Evolutionary conservation across 2,797 vertebrate genomes (phyloP).

Genomic region (Carcharodon carcharias): DNA sequence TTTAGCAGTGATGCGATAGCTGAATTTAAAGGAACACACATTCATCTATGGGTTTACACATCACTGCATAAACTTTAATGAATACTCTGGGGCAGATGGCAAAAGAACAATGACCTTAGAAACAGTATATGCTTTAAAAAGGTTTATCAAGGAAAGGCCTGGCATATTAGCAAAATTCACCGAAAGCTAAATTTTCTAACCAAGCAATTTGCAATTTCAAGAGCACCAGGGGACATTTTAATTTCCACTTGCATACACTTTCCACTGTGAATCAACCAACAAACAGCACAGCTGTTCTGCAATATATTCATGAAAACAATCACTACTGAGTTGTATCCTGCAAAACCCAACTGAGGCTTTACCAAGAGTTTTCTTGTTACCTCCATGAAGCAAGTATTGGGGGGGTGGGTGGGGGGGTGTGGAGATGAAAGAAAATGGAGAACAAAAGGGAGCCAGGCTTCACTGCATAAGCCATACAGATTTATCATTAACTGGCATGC

Average conservation of each 20-base stretch:
- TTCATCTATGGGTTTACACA: background rate
- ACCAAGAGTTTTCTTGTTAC: background rate
- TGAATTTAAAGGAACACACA: conserved; percentile 26
- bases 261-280: background rate
- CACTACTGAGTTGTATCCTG: background rate
- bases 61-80: conserved; percentile 4
- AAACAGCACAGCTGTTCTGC: background rate
- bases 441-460: background rate
- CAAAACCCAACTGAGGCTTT: background rate
- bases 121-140: background rate
- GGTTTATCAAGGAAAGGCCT: background rate
- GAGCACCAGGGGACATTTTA: background rate
- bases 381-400: background rate
- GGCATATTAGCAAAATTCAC: background rate
- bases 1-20: conserved; percentile 15
- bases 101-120: background rate
- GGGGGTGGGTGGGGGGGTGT: background rate
- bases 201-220: background rate
- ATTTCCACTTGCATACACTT: background rate
- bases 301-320: background rate
- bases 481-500: background rate
- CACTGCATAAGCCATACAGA: background rate
- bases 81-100: background rate
- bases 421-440: background rate
- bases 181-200: background rate